Evolutionary conservation across 2,113 vertebrate species (phyloP).

Genomic region (Misgurnus mizolepis): DNA sequence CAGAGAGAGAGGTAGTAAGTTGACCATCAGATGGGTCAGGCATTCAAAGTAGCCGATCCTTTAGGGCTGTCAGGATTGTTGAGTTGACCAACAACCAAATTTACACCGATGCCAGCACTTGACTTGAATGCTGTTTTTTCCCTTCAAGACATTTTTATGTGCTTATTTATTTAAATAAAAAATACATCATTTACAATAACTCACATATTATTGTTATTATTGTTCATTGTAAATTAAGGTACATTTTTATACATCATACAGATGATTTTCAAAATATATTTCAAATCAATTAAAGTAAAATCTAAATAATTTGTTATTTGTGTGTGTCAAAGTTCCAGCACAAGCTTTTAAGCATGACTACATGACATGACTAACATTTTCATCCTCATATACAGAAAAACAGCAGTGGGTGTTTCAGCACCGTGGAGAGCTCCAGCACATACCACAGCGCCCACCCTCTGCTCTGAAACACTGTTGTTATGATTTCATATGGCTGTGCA

Average conservation of each 20-base stretch:
- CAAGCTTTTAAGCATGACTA: neutral
- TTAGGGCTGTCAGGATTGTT: no score
- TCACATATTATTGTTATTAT: no score
- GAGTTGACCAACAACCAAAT: no score
- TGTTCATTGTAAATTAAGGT: neutral
- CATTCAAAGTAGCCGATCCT: no score
- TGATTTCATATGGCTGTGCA: neutral
- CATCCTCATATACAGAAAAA: neutral
- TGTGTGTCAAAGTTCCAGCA: neutral
- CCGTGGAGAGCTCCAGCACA: constrained; percentile 51
- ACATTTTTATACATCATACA: no score
- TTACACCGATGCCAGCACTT: neutral
- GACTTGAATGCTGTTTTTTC: neutral
- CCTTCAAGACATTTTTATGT: neutral
- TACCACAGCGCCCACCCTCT: neutral
- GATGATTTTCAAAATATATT: neutral
- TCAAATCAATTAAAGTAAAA: neutral
- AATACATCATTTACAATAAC: no score
- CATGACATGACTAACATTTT: neutral
- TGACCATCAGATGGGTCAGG: no score
- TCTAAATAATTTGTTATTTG: neutral
- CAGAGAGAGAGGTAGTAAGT: no score
- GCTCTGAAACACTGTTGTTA: neutral
- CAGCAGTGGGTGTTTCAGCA: constrained; percentile 41
- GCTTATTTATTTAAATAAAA: neutral